Conservation (phyloP, 2,888 invertebrate species). For the Napeogenes inachia region DNA sequence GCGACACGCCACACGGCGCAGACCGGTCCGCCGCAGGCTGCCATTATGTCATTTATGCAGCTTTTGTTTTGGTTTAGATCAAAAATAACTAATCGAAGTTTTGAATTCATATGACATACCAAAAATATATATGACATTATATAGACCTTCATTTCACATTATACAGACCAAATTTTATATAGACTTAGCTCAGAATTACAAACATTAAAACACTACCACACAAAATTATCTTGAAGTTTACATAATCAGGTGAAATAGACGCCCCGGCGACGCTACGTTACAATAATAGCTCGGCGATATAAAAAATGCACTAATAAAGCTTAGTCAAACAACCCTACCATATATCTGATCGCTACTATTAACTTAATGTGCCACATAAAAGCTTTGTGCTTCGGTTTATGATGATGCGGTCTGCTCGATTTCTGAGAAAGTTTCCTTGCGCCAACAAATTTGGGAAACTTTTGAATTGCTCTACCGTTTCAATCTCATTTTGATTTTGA, state of each 20-base stretch:
- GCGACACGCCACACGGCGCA: constrained; percentile 39
- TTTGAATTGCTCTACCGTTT: constrained; percentile 32
- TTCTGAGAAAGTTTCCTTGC: constrained; percentile 31
- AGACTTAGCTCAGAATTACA: too few species aligned
- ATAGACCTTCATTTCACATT: too few species aligned
- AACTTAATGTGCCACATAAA: constrained; percentile 67
- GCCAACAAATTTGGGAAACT: constrained; percentile 39
- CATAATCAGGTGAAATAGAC: not conserved
- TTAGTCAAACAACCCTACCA: constrained; percentile 51
- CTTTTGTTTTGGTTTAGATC: constrained; percentile 13
- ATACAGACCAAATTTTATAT: too few species aligned
- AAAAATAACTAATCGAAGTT: not conserved
- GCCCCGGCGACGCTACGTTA: constrained; percentile 5
- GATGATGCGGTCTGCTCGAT: constrained; percentile 48
- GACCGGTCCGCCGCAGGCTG: constrained; percentile 28
- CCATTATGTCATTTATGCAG: constrained; percentile 22
- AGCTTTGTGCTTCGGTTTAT: constrained; percentile 69
- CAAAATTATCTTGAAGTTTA: too few species aligned
- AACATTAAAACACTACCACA: too few species aligned
- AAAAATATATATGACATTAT: too few species aligned
- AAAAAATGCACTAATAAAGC: constrained; percentile 43
- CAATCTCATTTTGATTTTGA: constrained; percentile 13
- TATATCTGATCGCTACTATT: constrained; percentile 62
- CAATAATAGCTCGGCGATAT: constrained; percentile 18
- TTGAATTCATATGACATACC: too few species aligned